Percentiles rank a stretch among this genome's conserved stretches.
These are phyloP conservation scores for Syngnathus scovelli DNA, from an alignment of 2,113 vertebrate species.

Conservation along the genomic window DNA sequence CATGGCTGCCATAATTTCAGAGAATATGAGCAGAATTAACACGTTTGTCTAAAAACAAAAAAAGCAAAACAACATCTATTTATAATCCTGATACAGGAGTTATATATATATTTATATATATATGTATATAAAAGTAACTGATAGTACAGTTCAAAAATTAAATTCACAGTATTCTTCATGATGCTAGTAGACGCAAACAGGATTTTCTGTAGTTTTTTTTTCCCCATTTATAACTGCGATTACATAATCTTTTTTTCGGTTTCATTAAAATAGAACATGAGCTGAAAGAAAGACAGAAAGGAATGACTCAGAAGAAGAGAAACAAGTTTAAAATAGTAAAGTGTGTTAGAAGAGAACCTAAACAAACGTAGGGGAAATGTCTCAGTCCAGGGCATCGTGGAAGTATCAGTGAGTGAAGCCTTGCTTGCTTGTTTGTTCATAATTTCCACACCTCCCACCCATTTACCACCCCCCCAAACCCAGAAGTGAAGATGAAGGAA, in stretches of 20 bases:
- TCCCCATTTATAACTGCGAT: conserved; percentile 45
- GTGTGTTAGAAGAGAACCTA: conserved; percentile 24
- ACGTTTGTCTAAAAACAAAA: conserved; percentile 52
- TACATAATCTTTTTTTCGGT: conserved; percentile 37
- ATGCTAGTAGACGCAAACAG: conserved; percentile 64
- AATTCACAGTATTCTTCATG: conserved; percentile 85
- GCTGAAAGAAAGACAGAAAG: conserved; percentile 15
- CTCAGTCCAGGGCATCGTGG: conserved; percentile 67
- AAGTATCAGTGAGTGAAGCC: conserved; percentile 46
- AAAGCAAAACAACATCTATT: conserved; percentile 37
- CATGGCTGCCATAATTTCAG: conserved; percentile 32
- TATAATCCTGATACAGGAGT: conserved; percentile 77
- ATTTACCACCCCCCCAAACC: conserved; percentile 3
- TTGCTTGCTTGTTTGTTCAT: conserved; percentile 11
- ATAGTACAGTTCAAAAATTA: conserved; percentile 79
- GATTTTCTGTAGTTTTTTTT: conserved; percentile 27
- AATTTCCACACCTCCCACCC: background rate
- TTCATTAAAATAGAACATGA: conserved; percentile 23
- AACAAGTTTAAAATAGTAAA: conserved; percentile 30
- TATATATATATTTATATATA: conserved; percentile 20
- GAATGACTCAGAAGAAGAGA: conserved; percentile 13
- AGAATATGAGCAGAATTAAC: conserved; percentile 62
- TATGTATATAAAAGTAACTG: conserved; percentile 70
- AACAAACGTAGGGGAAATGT: conserved; percentile 43
- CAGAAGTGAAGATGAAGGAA: conserved; percentile 9